A percentile compares a stretch with the other conserved stretches of the same genome.
Conservation (phyloP, 2,888 invertebrate species). For the Heteropelma amictum region DNA sequence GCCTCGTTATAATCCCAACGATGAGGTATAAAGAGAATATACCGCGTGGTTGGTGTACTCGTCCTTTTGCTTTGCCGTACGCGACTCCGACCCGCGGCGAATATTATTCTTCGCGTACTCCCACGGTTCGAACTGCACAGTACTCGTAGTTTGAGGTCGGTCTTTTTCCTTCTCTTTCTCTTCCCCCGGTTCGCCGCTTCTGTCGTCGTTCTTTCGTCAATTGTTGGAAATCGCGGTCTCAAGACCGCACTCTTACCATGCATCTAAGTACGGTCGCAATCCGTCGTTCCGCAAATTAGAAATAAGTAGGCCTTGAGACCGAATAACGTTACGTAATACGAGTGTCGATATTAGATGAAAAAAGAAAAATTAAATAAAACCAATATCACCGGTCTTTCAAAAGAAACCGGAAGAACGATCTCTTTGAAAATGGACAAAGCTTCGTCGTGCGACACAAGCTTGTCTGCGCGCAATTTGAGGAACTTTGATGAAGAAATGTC, state of each 20-base stretch:
- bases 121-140: slow-evolving; percentile 43
- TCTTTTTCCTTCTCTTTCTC: slow-evolving; percentile 55
- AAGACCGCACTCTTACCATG: slow-evolving; percentile 5
- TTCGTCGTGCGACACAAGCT: too few species aligned
- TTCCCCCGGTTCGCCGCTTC: slow-evolving; percentile 36
- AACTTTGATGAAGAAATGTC: not conserved
- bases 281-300: not conserved
- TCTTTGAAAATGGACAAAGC: too few species aligned
- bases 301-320: not conserved
- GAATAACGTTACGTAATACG: not conserved
- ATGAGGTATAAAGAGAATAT: slow-evolving; percentile 65
- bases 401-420: too few species aligned
- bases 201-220: slow-evolving; percentile 38
- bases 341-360: not conserved
- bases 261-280: not conserved
- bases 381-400: not conserved
- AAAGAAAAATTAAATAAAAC: not conserved
- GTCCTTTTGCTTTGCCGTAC: slow-evolving; percentile 39
- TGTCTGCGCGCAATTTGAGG: not conserved
- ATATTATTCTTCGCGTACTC: slow-evolving; percentile 55
- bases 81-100: slow-evolving; percentile 55
- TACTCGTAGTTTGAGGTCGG: slow-evolving; percentile 55
- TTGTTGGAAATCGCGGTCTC: slow-evolving; percentile 47
- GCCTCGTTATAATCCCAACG: slow-evolving; percentile 67
- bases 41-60: slow-evolving; percentile 49